Percentiles rank a stretch among this genome's conserved stretches.
Conservation (phyloP, 2,113 vertebrate species). For the Dinomys branickii region DNA sequence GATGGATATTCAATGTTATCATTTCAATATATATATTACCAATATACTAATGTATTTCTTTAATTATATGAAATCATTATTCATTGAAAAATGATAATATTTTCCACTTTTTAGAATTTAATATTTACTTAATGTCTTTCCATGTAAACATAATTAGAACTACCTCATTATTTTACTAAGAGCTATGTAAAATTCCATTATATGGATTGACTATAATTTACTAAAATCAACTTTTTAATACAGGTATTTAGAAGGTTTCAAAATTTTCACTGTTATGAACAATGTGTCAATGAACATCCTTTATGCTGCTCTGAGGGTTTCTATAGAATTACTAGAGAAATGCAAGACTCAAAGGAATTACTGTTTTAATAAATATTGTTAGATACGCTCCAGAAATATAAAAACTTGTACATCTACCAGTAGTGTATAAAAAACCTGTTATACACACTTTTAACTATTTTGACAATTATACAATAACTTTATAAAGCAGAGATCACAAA, state of each 20-base stretch:
- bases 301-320: background rate
- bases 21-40: background rate
- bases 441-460: background rate
- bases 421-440: background rate
- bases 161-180: background rate
- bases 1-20: background rate
- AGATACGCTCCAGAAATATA: background rate
- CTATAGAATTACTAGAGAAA: background rate
- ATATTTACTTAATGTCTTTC: background rate
- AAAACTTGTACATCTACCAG: background rate
- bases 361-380: slow-evolving; percentile 8
- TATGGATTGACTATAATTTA: slow-evolving; percentile 6
- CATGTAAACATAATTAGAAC: background rate
- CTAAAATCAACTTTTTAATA: background rate
- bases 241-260: background rate
- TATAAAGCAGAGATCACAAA: slow-evolving; percentile 11
- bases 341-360: background rate
- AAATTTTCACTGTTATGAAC: background rate
- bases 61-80: slow-evolving; percentile 18
- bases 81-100: background rate
- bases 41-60: background rate
- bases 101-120: background rate
- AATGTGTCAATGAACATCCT: background rate
- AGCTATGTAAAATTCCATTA: background rate
- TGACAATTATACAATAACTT: background rate